Conservation (phyloP, 2,888 invertebrate species). For the Epinotia nisella region DNA sequence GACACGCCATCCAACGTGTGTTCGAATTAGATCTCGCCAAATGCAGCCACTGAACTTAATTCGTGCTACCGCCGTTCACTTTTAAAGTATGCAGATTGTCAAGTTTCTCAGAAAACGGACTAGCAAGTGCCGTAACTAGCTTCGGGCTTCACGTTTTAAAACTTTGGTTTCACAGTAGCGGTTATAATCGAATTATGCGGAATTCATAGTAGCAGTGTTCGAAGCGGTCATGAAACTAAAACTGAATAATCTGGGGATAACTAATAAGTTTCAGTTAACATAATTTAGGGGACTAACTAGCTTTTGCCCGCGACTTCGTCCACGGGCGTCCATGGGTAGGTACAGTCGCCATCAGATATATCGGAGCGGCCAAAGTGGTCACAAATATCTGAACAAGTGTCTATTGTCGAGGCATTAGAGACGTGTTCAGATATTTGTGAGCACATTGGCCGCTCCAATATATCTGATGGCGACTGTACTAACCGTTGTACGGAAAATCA, state of each 20-base stretch:
- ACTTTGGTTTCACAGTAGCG: slow-evolving; percentile 26
- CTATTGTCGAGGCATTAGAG: no score
- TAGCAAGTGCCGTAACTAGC: slow-evolving; percentile 24
- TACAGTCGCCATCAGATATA: no score
- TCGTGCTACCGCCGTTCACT: slow-evolving; percentile 11
- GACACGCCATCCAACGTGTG: neutral
- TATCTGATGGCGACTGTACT: no score
- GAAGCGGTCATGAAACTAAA: neutral
- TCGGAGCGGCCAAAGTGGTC: no score
- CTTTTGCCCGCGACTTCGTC: no score
- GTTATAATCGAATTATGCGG: slow-evolving; percentile 30
- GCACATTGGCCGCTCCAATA: no score
- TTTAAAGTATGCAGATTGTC: slow-evolving; percentile 34
- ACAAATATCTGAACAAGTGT: no score
- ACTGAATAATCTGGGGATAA: neutral
- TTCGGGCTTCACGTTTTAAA: slow-evolving; percentile 14
- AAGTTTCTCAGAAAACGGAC: slow-evolving; percentile 24
- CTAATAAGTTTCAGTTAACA: no score
- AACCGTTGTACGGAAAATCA: no score
- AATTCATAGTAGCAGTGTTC: slow-evolving; percentile 18
- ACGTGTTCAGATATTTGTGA: no score
- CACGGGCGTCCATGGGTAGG: no score
- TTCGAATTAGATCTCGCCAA: neutral
- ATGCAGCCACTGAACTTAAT: neutral
- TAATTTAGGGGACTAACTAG: no score